A percentile compares a stretch with the other conserved stretches of the same genome.
Evolutionary conservation across 2,888 invertebrate species (phyloP).

Genomic region (Lasioglossum malachurum): DNA sequence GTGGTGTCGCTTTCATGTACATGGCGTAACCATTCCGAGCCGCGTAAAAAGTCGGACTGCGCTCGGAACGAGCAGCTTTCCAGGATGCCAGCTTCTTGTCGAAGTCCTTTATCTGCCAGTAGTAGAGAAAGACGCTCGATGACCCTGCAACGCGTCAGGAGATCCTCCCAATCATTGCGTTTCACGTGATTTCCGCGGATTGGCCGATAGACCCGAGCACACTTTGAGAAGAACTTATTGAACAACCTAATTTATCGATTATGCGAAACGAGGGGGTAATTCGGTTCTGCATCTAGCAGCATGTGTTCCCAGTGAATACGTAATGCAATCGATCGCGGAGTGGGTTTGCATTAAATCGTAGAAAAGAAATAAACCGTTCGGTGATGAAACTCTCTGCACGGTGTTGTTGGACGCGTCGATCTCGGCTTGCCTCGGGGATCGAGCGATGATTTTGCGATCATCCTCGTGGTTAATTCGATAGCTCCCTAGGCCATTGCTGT

Average conservation of each 20-base stretch:
- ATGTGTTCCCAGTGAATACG: neutral
- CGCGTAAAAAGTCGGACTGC: conserved; percentile 83
- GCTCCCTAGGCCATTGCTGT: conserved; percentile 6
- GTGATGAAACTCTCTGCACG: conserved; percentile 51
- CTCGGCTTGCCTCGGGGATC: conserved; percentile 67
- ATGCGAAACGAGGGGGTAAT: neutral
- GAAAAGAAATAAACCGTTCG: conserved; percentile 53
- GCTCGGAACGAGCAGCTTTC: conserved; percentile 80
- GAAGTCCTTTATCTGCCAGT: conserved; percentile 82
- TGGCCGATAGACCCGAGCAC: neutral
- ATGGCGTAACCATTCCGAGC: conserved; percentile 82
- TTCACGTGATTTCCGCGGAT: neutral
- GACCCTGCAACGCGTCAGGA: conserved; percentile 54
- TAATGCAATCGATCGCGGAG: neutral
- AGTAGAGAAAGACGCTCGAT: conserved; percentile 79
- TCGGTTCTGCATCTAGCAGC: neutral
- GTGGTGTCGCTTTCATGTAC: conserved; percentile 83
- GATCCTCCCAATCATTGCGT: neutral
- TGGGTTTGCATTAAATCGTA: neutral
- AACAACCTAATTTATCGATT: conserved; percentile 5
- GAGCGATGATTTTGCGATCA: neutral
- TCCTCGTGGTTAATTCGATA: conserved; percentile 2
- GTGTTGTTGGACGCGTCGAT: conserved; percentile 72
- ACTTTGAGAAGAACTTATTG: neutral
- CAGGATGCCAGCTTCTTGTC: conserved; percentile 82